phyloP scores from a whole-genome alignment of 2,888 invertebrate genomes.

The Leptopilina myrica region DNA sequence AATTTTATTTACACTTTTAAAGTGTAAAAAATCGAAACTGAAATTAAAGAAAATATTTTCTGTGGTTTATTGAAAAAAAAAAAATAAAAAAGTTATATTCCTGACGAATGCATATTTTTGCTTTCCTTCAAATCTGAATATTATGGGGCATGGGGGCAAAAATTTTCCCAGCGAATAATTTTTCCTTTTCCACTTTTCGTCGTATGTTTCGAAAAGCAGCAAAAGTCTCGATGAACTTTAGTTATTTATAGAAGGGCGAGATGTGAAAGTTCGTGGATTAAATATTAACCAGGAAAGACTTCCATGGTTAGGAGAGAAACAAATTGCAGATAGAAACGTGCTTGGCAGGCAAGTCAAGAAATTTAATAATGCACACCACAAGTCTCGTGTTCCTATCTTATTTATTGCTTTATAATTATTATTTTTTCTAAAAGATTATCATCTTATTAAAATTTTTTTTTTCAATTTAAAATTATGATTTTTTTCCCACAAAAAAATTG shows the following conservation, averaged over 20 bases:
- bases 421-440: background rate
- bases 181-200: background rate
- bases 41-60: too few relatives aligned
- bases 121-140: too few relatives aligned
- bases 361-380: background rate
- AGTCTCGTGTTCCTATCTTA: background rate
- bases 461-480: too few relatives aligned
- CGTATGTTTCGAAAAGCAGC: slow-evolving; percentile 3
- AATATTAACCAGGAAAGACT: slow-evolving; percentile 23
- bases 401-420: background rate
- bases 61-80: too few relatives aligned
- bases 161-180: background rate
- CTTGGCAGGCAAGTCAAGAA: slow-evolving; percentile 1
- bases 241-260: slow-evolving; percentile 7
- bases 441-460: too few relatives aligned
- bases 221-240: slow-evolving; percentile 31
- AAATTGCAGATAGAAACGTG: slow-evolving; percentile 34
- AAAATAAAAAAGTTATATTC: too few relatives aligned
- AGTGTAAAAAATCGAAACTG: too few relatives aligned
- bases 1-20: too few relatives aligned
- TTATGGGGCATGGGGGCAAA: background rate
- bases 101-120: too few relatives aligned
- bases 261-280: slow-evolving; percentile 19
- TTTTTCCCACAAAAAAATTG: too few relatives aligned
- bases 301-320: slow-evolving; percentile 14